Conservation (phyloP, 2,113 vertebrate genomes). For the Thymallus thymallus region DNA sequence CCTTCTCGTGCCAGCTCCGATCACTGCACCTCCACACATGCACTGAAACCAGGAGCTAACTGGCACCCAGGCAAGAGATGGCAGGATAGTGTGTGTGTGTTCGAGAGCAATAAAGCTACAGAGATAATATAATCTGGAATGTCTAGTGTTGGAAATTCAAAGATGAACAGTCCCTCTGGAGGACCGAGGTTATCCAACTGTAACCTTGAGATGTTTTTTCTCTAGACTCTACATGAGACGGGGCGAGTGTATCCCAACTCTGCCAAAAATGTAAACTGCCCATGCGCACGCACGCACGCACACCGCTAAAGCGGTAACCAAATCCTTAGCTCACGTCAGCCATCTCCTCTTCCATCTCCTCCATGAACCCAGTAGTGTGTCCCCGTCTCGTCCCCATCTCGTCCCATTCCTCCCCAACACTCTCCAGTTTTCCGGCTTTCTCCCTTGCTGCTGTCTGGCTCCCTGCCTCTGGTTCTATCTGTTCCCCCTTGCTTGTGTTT, state of each 20-base stretch:
- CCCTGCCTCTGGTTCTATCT: not conserved
- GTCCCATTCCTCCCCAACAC: not conserved
- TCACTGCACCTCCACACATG: not conserved
- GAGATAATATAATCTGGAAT: not conserved
- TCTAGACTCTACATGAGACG: not conserved
- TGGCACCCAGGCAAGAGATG: not conserved
- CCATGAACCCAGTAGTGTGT: not conserved
- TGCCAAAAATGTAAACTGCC: conserved; percentile 21
- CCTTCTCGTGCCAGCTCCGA: not conserved
- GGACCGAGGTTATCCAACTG: not conserved
- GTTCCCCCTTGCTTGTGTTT: not conserved
- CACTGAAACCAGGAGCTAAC: not conserved
- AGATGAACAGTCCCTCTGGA: not conserved
- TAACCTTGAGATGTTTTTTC: not conserved
- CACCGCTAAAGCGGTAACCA: not conserved
- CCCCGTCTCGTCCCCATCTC: not conserved
- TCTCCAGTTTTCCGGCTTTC: not conserved
- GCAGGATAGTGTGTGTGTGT: not conserved
- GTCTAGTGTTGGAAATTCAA: not conserved
- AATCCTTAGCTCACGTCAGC: too few relatives aligned
- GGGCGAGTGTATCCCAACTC: not conserved
- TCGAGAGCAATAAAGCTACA: not conserved
- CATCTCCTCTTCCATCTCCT: not conserved
- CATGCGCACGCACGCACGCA: not conserved
- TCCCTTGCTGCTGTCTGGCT: not conserved